A percentile compares a stretch with the other conserved stretches of the same genome.
These are phyloP conservation scores for Papilio helenus DNA, from an alignment of 1,140 invertebrate genomes.

Conservation along the genomic window DNA sequence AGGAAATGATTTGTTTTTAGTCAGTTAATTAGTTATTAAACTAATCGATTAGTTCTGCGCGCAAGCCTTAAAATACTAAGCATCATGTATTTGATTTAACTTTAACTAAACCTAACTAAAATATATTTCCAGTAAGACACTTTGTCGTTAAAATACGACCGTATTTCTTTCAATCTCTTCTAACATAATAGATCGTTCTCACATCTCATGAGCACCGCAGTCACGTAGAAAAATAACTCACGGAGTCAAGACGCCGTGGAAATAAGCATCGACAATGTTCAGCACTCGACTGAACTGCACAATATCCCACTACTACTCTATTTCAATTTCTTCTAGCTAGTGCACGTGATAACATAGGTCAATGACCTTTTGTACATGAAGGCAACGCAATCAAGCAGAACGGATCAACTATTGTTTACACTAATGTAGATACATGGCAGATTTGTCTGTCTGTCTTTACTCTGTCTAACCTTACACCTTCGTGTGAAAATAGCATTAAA, in stretches of 20 bases:
- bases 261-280: conserved; percentile 46
- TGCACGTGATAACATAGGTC: not conserved
- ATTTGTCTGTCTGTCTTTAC: too few relatives aligned
- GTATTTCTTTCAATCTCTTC: conserved; percentile 21
- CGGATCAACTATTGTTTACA: not conserved
- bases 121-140: not conserved
- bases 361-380: conserved; percentile 15
- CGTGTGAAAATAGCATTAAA: too few relatives aligned
- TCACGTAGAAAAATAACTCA: conserved; percentile 62
- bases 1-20: not conserved
- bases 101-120: conserved; percentile 4
- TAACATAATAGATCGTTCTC: conserved; percentile 41
- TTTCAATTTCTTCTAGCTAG: conserved; percentile 20
- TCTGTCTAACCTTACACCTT: not conserved
- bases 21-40: not conserved
- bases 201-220: conserved; percentile 49
- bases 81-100: not conserved
- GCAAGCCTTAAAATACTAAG: not conserved
- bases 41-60: not conserved
- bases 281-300: conserved; percentile 34
- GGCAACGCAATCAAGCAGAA: not conserved
- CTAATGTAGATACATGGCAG: too few relatives aligned
- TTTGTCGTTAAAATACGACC: not conserved
- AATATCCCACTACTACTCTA: conserved; percentile 17
- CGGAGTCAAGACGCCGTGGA: conserved; percentile 38